These are phyloP conservation scores for Nymphalis c-album DNA, from an alignment of 2,888 invertebrate species.

Conservation along the genomic window DNA sequence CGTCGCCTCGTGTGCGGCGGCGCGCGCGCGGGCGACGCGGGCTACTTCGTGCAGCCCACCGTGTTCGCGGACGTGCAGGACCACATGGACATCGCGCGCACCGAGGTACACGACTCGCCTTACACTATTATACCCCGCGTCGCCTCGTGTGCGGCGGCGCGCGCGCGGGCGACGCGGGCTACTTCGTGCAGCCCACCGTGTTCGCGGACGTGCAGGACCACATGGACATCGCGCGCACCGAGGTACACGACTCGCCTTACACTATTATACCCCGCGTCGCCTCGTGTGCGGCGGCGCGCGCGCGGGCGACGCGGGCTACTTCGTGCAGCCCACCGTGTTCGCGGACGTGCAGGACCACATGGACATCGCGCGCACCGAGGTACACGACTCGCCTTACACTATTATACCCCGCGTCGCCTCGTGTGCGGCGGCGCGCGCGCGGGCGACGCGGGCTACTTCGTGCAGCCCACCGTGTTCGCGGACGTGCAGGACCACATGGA, in stretches of 20 bases:
- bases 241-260: constrained; percentile 78
- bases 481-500: constrained; percentile 92
- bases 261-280: too few species aligned
- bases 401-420: too few species aligned
- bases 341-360: constrained; percentile 91
- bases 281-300: constrained; percentile 88
- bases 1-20: constrained; percentile 91
- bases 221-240: constrained; percentile 92
- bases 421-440: constrained; percentile 87
- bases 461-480: constrained; percentile 94
- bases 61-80: constrained; percentile 93
- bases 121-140: too few species aligned
- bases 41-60: constrained; percentile 94
- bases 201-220: constrained; percentile 91
- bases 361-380: constrained; percentile 92
- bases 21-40: constrained; percentile 83
- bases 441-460: constrained; percentile 89
- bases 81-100: constrained; percentile 90
- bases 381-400: constrained; percentile 58
- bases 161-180: constrained; percentile 86
- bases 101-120: constrained; percentile 83
- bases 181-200: constrained; percentile 93
- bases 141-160: constrained; percentile 88
- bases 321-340: constrained; percentile 94
- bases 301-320: constrained; percentile 88